Evolutionary conservation across 2,888 invertebrate species (phyloP).

Genomic region (Campaea margaritaria): DNA sequence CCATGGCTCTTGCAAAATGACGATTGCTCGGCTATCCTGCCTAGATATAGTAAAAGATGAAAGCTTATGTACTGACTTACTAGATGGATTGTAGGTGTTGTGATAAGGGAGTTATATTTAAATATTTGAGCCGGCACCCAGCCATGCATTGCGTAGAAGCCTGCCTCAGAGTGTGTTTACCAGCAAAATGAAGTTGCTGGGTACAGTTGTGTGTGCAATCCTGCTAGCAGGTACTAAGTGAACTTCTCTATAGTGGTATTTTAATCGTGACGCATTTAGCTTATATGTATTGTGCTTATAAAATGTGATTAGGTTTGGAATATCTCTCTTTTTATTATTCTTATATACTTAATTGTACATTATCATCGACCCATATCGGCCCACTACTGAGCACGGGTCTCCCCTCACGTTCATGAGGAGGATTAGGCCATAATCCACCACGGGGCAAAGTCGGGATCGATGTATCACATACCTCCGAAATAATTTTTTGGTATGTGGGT

Average conservation of each 20-base stretch:
- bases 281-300: not conserved
- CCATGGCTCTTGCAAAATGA: not conserved
- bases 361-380: no score
- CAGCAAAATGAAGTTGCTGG: slow-evolving; percentile 21
- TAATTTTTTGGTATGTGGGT: no score
- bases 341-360: no score
- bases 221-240: slow-evolving; percentile 38
- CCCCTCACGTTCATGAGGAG: no score
- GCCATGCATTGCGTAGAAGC: slow-evolving; percentile 11
- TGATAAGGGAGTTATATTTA: slow-evolving; percentile 29
- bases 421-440: no score
- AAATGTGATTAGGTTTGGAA: no score
- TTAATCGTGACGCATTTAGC: not conserved
- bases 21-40: slow-evolving; percentile 4
- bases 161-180: slow-evolving; percentile 24
- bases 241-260: not conserved
- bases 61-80: slow-evolving; percentile 11
- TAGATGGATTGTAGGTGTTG: not conserved
- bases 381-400: no score
- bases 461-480: no score
- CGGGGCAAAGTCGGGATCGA: no score
- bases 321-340: no score
- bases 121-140: slow-evolving; percentile 14
- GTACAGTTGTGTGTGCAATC: slow-evolving; percentile 21
- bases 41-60: not conserved